A percentile compares a stretch with the other conserved stretches of the same genome.
These are phyloP conservation scores for Phenacoccus solenopsis DNA, from an alignment of 1,140 invertebrate genomes.

Conservation along the genomic window DNA sequence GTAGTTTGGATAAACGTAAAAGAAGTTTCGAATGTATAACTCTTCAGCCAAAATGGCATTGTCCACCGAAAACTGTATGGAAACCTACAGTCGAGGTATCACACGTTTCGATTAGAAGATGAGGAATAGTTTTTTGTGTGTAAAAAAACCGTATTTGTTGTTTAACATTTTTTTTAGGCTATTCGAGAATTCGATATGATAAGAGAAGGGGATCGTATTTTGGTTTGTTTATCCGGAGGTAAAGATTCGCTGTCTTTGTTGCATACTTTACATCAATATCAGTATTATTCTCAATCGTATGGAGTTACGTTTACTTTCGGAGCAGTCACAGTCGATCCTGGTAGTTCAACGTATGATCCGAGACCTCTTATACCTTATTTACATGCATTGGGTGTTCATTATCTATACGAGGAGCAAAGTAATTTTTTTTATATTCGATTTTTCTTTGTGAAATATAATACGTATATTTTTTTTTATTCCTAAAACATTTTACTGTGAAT, in stretches of 20 bases:
- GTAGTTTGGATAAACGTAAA: conserved; percentile 28
- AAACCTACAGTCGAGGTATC: conserved; percentile 61
- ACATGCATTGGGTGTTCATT: conserved; percentile 48
- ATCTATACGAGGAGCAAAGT: conserved; percentile 55
- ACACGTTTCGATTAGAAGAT: too few relatives aligned
- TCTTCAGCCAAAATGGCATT: conserved; percentile 46
- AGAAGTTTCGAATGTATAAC: conserved; percentile 36
- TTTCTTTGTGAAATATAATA: too few relatives aligned
- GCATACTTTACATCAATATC: conserved; percentile 72
- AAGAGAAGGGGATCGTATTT: conserved; percentile 60
- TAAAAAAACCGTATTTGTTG: background rate
- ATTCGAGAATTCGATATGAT: conserved; percentile 78
- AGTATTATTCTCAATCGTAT: conserved; percentile 58
- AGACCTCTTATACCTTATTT: conserved; percentile 54
- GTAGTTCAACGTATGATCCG: conserved; percentile 48
- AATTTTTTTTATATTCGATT: background rate
- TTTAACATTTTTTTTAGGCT: conserved; percentile 38
- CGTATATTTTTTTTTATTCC: background rate
- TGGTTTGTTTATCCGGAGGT: conserved; percentile 73
- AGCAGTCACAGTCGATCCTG: conserved; percentile 57
- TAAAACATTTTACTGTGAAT: conserved; percentile 7
- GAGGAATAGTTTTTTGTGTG: too few relatives aligned
- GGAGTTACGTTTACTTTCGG: conserved; percentile 63
- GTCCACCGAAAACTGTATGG: conserved; percentile 67
- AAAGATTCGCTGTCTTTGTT: conserved; percentile 68